phyloP scores from a whole-genome alignment of 2,797 vertebrate genomes.

The Sebastes ruberrimus region DNA sequence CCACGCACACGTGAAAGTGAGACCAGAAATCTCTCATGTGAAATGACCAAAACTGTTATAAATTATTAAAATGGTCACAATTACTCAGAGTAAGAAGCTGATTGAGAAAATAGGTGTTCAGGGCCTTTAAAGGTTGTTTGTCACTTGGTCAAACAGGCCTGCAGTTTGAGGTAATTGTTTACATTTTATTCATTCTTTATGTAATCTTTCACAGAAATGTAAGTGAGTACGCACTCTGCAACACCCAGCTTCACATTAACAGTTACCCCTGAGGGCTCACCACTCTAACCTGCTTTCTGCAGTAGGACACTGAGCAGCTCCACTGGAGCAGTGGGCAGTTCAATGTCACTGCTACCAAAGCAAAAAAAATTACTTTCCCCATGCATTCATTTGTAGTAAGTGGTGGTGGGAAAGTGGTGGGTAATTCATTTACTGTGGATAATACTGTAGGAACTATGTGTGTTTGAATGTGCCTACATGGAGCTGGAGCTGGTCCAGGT shows the following conservation, averaged over 20 bases:
- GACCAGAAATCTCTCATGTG: background rate
- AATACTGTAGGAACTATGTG: background rate
- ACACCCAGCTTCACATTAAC: background rate
- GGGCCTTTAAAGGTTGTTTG: background rate
- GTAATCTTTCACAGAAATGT: background rate
- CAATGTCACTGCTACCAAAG: background rate
- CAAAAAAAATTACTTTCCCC: background rate
- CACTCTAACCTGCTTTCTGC: background rate
- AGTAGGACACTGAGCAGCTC: background rate
- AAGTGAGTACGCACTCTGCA: background rate
- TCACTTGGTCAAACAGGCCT: background rate
- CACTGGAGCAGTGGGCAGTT: background rate
- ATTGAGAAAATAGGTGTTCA: background rate
- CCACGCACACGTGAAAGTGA: background rate
- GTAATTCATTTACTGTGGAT: background rate
- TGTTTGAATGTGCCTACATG: conserved; percentile 82
- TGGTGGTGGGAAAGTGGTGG: background rate
- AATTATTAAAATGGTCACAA: background rate
- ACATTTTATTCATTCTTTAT: background rate
- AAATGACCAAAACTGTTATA: background rate
- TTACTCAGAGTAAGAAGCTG: background rate
- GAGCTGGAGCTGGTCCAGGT: conserved; percentile 94
- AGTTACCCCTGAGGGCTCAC: background rate
- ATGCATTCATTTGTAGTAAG: background rate
- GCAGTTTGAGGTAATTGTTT: background rate